Base-by-base conservation (phyloP, 2,797 vertebrate species). In the Sus cebifrons region DNA sequence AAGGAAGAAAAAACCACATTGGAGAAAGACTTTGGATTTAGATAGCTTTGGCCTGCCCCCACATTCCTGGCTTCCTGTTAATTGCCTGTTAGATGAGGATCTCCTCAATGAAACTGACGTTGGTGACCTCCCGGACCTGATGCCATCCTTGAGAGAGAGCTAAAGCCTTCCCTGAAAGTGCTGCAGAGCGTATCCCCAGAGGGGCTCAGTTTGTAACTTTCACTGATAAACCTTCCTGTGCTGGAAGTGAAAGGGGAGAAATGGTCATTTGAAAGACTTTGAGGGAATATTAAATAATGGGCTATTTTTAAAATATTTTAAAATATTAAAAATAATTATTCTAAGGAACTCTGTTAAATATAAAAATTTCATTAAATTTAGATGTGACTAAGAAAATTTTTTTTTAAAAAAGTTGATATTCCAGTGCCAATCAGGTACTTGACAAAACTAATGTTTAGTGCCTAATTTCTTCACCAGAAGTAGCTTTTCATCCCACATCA, bases 311-410 rank as follows among this genome's bases (percentile, higher is more conserved):
- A 89, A 89, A 95, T 88, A 11, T 56, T 18, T 32, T 65, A 36
- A 90, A 91, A 95, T n/a, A 40, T 49, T 77, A 32, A 81, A 91
- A 86, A 82, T 52, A 85, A 86, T 79, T 17, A 52, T 68, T 81
- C 83, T 87, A 58, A 95, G 58, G 32, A 91, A 83, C 54, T 75
- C 18, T 4, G 18, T 74, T 83, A 71, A 85, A 36, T 70, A 18
- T 52, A 70, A 83, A 79, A 83, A 32, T 27, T 49, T 60, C 27
- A 56, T 81, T 93, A 27, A 44, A 70, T 85, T 68, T 90, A 94
- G 21, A 62, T 67, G 40, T 32, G n/a, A 73, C 54, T 62, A 88
- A 96, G 68, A n/a, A 92, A 70, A 32, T 62, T 32, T 32, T 32
- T 32, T 32, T 88, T 49, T 92, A 86, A 32, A 71, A 86, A 79